A percentile compares a stretch with the other conserved stretches of the same genome.
Evolutionary conservation across 2,888 invertebrate species (phyloP).

Genomic region (Drosophila infuscata): DNA sequence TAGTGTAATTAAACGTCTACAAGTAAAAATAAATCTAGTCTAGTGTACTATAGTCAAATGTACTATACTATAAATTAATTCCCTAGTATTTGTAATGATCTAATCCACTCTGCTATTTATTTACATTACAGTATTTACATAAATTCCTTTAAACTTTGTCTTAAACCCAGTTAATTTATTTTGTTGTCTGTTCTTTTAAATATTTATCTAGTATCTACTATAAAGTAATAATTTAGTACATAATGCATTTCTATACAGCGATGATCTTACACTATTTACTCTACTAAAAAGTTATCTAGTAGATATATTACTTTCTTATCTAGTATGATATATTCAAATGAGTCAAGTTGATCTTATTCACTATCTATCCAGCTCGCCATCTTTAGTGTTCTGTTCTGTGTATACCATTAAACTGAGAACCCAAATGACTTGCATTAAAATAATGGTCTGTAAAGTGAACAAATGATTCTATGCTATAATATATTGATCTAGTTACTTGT

Average conservation of each 20-base stretch:
- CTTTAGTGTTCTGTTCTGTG: neutral
- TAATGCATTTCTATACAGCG: neutral
- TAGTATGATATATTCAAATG: neutral
- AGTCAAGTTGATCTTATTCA: neutral
- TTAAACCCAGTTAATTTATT: too few species aligned
- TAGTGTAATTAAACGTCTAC: conserved; percentile 17
- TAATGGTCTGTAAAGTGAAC: neutral
- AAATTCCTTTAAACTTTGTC: neutral
- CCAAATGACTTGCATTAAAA: neutral
- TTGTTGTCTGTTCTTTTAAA: neutral
- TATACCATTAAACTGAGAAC: neutral
- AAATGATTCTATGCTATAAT: neutral
- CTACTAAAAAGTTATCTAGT: too few species aligned
- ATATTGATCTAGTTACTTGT: neutral
- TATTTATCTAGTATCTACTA: neutral
- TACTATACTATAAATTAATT: neutral
- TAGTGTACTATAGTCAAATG: neutral
- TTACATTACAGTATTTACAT: neutral
- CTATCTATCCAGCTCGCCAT: neutral
- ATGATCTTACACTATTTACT: too few species aligned
- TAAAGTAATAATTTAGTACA: neutral
- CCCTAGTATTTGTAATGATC: neutral
- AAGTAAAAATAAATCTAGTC: neutral
- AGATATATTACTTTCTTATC: too few species aligned
- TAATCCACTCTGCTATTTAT: neutral